A percentile compares a stretch with the other conserved stretches of the same genome.
These are phyloP conservation scores for Bactericera cockerelli DNA, from an alignment of 1,140 invertebrate species.

Conservation along the genomic window DNA sequence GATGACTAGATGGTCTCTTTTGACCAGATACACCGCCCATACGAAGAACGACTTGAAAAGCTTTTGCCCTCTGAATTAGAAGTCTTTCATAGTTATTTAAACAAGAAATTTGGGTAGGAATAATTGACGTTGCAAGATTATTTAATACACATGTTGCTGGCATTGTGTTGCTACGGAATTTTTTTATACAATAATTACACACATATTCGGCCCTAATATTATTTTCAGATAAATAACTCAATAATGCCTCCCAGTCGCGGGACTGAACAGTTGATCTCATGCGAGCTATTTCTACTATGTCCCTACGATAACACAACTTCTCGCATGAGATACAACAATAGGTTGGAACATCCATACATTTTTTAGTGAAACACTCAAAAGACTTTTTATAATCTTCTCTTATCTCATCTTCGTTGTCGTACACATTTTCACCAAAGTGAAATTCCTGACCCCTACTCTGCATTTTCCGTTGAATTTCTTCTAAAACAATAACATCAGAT, in stretches of 20 bases:
- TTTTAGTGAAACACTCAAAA: neutral
- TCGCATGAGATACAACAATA: slow-evolving; percentile 21
- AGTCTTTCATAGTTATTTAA: slow-evolving; percentile 24
- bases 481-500: neutral
- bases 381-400: neutral
- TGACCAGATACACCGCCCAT: slow-evolving; percentile 24
- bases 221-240: slow-evolving; percentile 14
- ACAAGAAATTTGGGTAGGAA: slow-evolving; percentile 17
- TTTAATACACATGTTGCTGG: slow-evolving; percentile 19
- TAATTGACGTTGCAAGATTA: slow-evolving; percentile 11
- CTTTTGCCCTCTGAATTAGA: slow-evolving; percentile 26
- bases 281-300: slow-evolving; percentile 13
- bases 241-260: neutral
- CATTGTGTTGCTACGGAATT: slow-evolving; percentile 14
- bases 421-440: neutral
- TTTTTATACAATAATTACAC: slow-evolving; percentile 15
- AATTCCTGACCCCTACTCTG: neutral
- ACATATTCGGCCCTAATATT: slow-evolving; percentile 14
- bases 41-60: slow-evolving; percentile 25
- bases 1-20: slow-evolving; percentile 22
- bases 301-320: slow-evolving; percentile 19
- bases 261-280: slow-evolving; percentile 11
- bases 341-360: neutral
- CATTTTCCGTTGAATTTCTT: neutral
- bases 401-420: neutral